Conservation (phyloP, 2,797 vertebrate genomes). For the Muscicapa comitata region DNA sequence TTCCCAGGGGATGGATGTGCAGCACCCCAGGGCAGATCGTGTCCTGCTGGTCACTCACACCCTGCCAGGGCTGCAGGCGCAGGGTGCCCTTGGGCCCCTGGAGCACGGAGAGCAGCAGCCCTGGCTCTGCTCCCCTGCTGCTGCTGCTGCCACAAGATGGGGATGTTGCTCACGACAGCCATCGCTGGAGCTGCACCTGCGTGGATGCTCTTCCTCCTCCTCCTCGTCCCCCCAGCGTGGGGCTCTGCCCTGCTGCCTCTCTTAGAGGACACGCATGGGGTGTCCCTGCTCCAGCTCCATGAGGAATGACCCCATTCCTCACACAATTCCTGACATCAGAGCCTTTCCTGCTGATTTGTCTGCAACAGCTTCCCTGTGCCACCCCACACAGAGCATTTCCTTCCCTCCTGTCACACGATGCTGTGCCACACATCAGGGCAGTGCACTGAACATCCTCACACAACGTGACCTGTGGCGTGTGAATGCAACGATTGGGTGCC, state of each 20-base stretch:
- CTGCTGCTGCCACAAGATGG: conserved; percentile 24
- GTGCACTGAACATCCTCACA: not conserved
- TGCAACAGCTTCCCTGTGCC: not conserved
- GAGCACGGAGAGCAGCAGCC: fast-evolving
- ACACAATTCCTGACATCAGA: not conserved
- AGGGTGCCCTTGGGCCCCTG: fast-evolving
- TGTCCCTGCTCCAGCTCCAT: not conserved
- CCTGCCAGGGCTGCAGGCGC: fast-evolving
- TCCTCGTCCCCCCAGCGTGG: not conserved
- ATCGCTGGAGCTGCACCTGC: not conserved
- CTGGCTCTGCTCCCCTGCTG: not conserved
- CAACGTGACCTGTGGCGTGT: not conserved
- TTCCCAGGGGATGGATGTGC: not conserved
- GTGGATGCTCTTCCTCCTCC: not conserved
- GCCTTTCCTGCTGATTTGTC: not conserved
- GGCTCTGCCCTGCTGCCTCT: not conserved
- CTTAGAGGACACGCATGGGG: fast-evolving
- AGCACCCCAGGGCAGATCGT: not conserved
- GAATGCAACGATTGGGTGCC: not conserved
- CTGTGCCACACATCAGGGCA: not conserved
- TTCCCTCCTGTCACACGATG: not conserved
- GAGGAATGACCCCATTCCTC: no score
- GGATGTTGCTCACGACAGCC: not conserved
- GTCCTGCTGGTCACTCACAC: not conserved
- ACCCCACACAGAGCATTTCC: not conserved